These are phyloP conservation scores for Hexactinellida sp. DNA, from an alignment of 37 sponge, comb jelly and placozoan species.

Conservation along the genomic window DNA sequence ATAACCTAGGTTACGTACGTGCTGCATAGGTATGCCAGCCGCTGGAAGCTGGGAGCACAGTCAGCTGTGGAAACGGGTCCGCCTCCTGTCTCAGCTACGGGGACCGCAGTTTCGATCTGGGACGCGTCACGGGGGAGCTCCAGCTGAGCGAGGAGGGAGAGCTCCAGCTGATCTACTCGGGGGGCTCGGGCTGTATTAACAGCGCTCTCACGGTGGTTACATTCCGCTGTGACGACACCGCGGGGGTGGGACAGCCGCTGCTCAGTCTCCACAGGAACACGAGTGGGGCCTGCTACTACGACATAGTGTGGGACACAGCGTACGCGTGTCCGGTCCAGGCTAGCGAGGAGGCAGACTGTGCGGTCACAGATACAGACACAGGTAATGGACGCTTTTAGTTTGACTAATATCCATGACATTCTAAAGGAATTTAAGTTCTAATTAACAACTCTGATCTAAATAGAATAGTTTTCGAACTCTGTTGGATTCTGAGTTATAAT, in stretches of 20 bases:
- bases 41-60: not conserved
- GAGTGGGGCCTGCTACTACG: not conserved
- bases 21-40: not conserved
- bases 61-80: not conserved
- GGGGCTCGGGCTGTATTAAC: not conserved
- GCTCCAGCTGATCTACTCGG: conserved; percentile 10
- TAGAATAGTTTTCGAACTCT: not conserved
- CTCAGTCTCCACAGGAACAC: conserved; percentile 6
- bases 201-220: not conserved
- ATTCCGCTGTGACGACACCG: not conserved
- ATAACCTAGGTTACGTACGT: not conserved
- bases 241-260: not conserved
- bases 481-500: not conserved
- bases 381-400: not conserved
- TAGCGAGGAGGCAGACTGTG: not conserved
- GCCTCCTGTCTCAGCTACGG: not conserved
- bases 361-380: not conserved
- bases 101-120: not conserved
- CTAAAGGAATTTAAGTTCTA: too few species aligned
- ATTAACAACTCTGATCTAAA: too few species aligned
- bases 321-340: not conserved
- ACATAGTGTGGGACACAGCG: not conserved
- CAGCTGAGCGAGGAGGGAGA: conserved; percentile 10
- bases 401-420: too few species aligned
- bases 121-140: not conserved